phyloP scores from a whole-genome alignment of 2,888 invertebrate species.

The Pachydiplax longipennis region DNA sequence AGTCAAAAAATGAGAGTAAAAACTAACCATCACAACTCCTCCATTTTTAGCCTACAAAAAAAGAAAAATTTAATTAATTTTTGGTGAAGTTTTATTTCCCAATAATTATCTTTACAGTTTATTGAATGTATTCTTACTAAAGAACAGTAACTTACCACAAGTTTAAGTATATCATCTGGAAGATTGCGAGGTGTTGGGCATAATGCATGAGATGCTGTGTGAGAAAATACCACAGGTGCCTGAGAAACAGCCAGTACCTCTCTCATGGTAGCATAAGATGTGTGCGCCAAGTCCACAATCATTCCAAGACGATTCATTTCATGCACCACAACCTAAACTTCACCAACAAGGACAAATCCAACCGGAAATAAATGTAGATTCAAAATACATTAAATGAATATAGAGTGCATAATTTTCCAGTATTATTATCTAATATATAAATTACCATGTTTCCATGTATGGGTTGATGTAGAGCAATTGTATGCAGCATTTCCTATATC shows the following conservation, averaged over 20 bases:
- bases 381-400: constrained; percentile 13
- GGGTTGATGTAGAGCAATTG: no score
- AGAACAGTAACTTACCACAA: constrained; percentile 56
- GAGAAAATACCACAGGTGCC: constrained; percentile 87
- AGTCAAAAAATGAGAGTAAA: constrained; percentile 80
- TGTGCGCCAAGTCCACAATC: constrained; percentile 85
- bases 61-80: constrained; percentile 39
- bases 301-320: constrained; percentile 91
- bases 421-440: not conserved
- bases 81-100: no score
- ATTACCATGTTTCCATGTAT: no score
- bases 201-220: constrained; percentile 80
- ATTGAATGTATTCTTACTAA: not conserved
- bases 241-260: constrained; percentile 78
- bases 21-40: constrained; percentile 87
- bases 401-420: constrained; percentile 57
- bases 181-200: constrained; percentile 85
- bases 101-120: not conserved
- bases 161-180: constrained; percentile 75
- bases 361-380: not conserved
- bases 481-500: no score
- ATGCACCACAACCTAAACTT: constrained; percentile 66
- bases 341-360: constrained; percentile 31
- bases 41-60: constrained; percentile 71
- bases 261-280: constrained; percentile 80